phyloP scores from a whole-genome alignment of 92 coral and sea anemone species.

The Blastomussa wellsi region DNA sequence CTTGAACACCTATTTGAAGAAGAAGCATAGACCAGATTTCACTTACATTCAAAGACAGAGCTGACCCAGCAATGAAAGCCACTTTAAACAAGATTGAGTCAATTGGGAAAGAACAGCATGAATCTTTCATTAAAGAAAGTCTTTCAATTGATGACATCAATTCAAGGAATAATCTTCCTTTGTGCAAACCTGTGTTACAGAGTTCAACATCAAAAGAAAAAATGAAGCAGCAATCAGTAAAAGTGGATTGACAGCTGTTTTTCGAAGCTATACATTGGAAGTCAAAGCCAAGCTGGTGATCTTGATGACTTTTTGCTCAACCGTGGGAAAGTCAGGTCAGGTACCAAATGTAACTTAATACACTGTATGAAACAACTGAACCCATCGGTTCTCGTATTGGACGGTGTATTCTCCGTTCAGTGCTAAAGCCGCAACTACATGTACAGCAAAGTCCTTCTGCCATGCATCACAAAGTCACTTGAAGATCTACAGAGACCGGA shows the following conservation, averaged over 20 bases:
- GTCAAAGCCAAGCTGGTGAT: background rate
- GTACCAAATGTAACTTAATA: background rate
- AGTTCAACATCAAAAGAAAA: conserved; percentile 4
- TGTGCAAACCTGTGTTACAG: background rate
- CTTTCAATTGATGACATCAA: background rate
- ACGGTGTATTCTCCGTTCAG: conserved; percentile 6
- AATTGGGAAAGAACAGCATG: background rate
- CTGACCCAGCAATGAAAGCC: conserved; percentile 22
- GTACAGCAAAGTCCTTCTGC: background rate
- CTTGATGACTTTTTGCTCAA: background rate
- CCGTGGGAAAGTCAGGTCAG: background rate
- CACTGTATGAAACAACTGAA: background rate
- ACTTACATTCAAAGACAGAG: conserved; percentile 5
- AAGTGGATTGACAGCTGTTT: background rate
- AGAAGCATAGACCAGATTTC: background rate
- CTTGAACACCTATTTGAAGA: conserved; percentile 2
- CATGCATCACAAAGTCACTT: background rate
- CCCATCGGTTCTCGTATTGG: background rate
- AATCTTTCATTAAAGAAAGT: background rate
- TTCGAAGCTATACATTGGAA: background rate
- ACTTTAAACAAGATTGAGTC: conserved; percentile 2
- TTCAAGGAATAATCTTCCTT: conserved; percentile 1
- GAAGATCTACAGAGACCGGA: conserved; percentile 13
- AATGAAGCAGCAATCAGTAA: conserved; percentile 7
- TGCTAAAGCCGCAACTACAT: background rate